Evolutionary conservation across 2,888 invertebrate genomes (phyloP).

Genomic region (Dascillus cervinus): DNA sequence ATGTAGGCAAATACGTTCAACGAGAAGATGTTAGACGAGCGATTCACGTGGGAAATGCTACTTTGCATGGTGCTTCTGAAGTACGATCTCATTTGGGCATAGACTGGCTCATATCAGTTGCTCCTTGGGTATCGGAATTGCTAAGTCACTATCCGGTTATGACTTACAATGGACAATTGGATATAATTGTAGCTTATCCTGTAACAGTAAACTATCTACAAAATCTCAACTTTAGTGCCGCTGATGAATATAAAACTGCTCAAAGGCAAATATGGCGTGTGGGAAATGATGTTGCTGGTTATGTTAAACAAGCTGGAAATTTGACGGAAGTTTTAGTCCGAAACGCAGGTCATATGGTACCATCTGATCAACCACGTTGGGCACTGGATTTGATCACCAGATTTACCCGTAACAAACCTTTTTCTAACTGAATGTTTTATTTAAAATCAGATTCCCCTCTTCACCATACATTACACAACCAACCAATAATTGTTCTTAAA

Average conservation of each 20-base stretch:
- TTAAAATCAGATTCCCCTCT: too few relatives aligned
- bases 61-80: slow-evolving; percentile 57
- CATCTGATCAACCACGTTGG: slow-evolving; percentile 71
- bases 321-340: slow-evolving; percentile 67
- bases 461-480: too few relatives aligned
- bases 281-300: slow-evolving; percentile 63
- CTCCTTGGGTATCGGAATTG: slow-evolving; percentile 62
- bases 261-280: slow-evolving; percentile 63
- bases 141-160: slow-evolving; percentile 67
- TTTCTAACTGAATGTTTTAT: too few relatives aligned
- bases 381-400: slow-evolving; percentile 64
- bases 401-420: slow-evolving; percentile 46
- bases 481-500: too few relatives aligned
- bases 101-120: slow-evolving; percentile 78
- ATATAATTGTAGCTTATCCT: slow-evolving; percentile 86
- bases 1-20: slow-evolving; percentile 58
- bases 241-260: slow-evolving; percentile 58
- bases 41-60: slow-evolving; percentile 77
- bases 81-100: slow-evolving; percentile 65
- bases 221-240: slow-evolving; percentile 60
- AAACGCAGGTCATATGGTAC: slow-evolving; percentile 78
- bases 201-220: slow-evolving; percentile 72
- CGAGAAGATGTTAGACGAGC: slow-evolving; percentile 55
- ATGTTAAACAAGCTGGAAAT: slow-evolving; percentile 62
- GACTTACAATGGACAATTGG: slow-evolving; percentile 86